phyloP scores from a whole-genome alignment of 2,113 vertebrate genomes.

The Oreochromis tanganicae region DNA sequence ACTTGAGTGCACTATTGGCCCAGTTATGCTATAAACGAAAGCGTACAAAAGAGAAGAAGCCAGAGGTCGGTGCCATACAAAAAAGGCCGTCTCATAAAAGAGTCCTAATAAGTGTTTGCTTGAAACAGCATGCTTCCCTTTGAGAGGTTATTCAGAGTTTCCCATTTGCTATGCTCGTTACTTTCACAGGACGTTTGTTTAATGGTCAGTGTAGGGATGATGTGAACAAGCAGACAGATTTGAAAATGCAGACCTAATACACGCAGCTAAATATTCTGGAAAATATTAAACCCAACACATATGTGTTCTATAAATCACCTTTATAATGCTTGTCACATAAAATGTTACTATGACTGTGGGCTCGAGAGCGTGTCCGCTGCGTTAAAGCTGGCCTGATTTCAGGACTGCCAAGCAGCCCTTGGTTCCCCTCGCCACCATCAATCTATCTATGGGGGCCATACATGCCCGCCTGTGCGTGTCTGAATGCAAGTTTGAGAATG shows the following conservation, averaged over 20 bases:
- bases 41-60: not conserved
- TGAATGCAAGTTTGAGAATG: conserved; percentile 70
- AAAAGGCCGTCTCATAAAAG: conserved; percentile 42
- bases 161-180: conserved; percentile 55
- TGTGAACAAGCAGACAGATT: conserved; percentile 46
- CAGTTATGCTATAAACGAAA: not conserved
- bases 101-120: conserved; percentile 7
- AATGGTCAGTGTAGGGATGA: conserved; percentile 33
- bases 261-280: conserved; percentile 59
- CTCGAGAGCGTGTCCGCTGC: conserved; percentile 57
- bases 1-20: not conserved
- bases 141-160: conserved; percentile 27
- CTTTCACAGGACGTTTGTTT: conserved; percentile 67
- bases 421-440: conserved; percentile 24
- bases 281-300: conserved; percentile 62
- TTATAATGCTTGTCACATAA: conserved; percentile 77
- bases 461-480: conserved; percentile 66
- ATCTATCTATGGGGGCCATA: conserved; percentile 68
- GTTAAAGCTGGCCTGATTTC: conserved; percentile 55
- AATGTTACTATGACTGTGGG: conserved; percentile 68
- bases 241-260: conserved; percentile 56
- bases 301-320: conserved; percentile 72
- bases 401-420: conserved; percentile 19
- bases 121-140: not conserved
- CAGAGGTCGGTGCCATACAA: conserved; percentile 32